Conservation (phyloP, 1,140 invertebrate genomes). For the Oedothorax gibbosus region DNA sequence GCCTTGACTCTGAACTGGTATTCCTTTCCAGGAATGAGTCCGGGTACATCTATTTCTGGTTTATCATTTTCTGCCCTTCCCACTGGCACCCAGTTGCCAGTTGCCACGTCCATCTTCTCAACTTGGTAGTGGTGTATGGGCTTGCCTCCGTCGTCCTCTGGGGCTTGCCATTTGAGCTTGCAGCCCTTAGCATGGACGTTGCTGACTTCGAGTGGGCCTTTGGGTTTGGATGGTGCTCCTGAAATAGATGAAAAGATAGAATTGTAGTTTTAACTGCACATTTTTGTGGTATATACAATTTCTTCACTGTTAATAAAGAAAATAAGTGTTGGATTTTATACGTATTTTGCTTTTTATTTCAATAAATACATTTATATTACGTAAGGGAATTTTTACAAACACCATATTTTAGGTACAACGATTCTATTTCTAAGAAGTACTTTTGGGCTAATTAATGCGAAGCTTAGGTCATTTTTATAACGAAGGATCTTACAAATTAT, state of each 20-base stretch:
- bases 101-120: slow-evolving; percentile 95
- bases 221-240: slow-evolving; percentile 74
- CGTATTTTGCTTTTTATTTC: no score
- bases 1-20: slow-evolving; percentile 98
- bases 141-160: slow-evolving; percentile 97
- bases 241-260: background rate
- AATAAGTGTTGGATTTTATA: no score
- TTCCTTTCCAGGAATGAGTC: slow-evolving; percentile 91
- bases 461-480: no score
- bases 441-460: no score
- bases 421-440: no score
- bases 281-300: background rate
- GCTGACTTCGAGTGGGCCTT: slow-evolving; percentile 83
- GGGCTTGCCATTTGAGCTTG: slow-evolving; percentile 93
- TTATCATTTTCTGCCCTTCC: slow-evolving; percentile 80
- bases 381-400: no score
- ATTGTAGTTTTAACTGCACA: background rate
- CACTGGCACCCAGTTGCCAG: slow-evolving; percentile 93
- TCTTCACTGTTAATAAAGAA: no score
- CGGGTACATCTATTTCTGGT: slow-evolving; percentile 89
- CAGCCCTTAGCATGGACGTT: slow-evolving; percentile 93
- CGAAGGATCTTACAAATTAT: no score
- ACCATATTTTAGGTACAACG: no score
- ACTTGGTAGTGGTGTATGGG: slow-evolving; percentile 95
- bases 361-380: no score